Base-by-base conservation (phyloP, 2,113 vertebrate genomes). In the Okapia johnstoni region DNA sequence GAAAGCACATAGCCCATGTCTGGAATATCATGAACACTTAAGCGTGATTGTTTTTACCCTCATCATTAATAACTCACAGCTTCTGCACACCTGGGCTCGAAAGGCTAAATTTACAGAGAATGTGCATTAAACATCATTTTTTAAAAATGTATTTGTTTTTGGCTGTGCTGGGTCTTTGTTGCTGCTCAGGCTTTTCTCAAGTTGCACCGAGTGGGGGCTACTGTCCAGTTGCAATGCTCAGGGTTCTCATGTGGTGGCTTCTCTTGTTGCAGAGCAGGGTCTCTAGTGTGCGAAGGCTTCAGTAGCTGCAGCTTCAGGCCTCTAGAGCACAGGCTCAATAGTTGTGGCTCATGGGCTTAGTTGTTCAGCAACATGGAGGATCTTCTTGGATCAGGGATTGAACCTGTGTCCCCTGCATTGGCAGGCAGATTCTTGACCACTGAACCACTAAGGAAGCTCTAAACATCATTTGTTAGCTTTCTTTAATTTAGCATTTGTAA, bases 401-500 rank as follows among this genome's bases (percentile, higher is more conserved):
- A 76, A 76, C 21, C 70, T 26, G 36, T 13, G 40, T 76, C 36
- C 23, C 11, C 40, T 14, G 70, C 40, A 14, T 25, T 43, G 40
- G 6, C 70, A 76, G 23, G 40, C 70, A 43, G 70, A 40, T 13
- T 76, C 36, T 26, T 43, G 43, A 76, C 12, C 70, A 43, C 70
- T 76, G 70, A 76, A 21, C 40, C 40, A 14, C 40, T 13, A 26
- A 76, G 70, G 12, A 26, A 43, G 70, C 70, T 12, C 70, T 76
- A 43, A 40, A 76, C 43, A 43, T 30, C 46, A 58, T n/a, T 46
- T 46, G 40, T 48, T 17, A 36, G 54, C 8, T 7, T 6, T 55
- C 28, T 93, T 96, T 91, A 73, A 85, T 26, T 95, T 70, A 85
- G 28, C 91, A 23, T 60, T 26, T 43, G 80, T 60, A 73, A 84